phyloP scores from a whole-genome alignment of 2,888 invertebrate genomes.

The Trissolcus brochymenae region DNA sequence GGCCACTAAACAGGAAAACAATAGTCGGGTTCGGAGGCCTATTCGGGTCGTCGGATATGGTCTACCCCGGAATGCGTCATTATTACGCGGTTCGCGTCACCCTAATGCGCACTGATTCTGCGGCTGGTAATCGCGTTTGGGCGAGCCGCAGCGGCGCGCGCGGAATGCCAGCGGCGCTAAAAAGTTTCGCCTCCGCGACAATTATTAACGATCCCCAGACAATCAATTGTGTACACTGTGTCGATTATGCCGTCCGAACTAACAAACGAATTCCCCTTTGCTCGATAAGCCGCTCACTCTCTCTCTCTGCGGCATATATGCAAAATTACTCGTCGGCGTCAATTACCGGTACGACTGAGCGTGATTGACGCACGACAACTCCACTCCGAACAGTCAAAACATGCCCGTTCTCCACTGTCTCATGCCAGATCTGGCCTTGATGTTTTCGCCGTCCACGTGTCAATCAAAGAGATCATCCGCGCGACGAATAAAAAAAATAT shows the following conservation, averaged over 20 bases:
- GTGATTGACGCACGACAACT: slow-evolving; percentile 72
- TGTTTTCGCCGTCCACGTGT: slow-evolving; percentile 39
- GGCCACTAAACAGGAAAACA: slow-evolving; percentile 53
- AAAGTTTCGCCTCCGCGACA: slow-evolving; percentile 35
- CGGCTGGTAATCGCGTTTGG: slow-evolving; percentile 65
- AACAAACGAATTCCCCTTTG: slow-evolving; percentile 35
- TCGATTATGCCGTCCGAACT: slow-evolving; percentile 28
- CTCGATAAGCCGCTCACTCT: slow-evolving; percentile 29
- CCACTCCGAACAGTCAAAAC: slow-evolving; percentile 74
- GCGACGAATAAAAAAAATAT: slow-evolving; percentile 17
- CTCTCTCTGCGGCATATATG: slow-evolving; percentile 37
- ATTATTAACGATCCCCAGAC: slow-evolving; percentile 43
- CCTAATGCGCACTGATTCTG: slow-evolving; percentile 63
- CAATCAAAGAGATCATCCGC: slow-evolving; percentile 47
- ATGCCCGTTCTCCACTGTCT: slow-evolving; percentile 55
- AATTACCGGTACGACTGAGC: slow-evolving; percentile 62
- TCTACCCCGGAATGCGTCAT: slow-evolving; percentile 65
- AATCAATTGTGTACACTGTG: slow-evolving; percentile 42
- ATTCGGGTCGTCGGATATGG: slow-evolving; percentile 24
- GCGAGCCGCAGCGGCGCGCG: slow-evolving; percentile 45
- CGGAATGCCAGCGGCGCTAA: slow-evolving; percentile 46
- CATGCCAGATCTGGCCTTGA: slow-evolving; percentile 67
- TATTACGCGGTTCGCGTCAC: slow-evolving; percentile 61
- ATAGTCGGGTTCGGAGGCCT: slow-evolving; percentile 24
- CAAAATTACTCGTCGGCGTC: slow-evolving; percentile 70